Conservation (phyloP, 2,113 vertebrate genomes). For the Haliaeetus leucogaster region DNA sequence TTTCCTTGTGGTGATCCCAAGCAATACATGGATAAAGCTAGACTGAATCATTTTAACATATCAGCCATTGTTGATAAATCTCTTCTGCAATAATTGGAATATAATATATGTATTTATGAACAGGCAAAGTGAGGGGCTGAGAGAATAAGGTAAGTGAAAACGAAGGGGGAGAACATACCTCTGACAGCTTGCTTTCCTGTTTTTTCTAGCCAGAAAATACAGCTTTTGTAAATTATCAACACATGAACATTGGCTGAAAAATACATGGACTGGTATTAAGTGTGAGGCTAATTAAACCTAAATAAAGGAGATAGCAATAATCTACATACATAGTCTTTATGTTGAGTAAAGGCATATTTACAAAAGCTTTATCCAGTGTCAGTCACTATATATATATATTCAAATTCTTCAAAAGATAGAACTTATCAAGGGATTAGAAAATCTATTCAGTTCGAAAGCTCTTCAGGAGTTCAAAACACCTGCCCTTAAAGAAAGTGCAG, state of each 20-base stretch:
- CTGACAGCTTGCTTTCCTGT: background rate
- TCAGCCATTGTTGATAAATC: background rate
- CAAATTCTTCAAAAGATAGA: background rate
- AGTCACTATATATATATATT: background rate
- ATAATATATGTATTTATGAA: background rate
- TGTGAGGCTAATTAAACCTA: background rate
- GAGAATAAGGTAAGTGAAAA: background rate
- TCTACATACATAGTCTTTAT: background rate
- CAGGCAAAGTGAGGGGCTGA: background rate
- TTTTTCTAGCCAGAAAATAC: background rate
- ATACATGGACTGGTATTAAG: background rate
- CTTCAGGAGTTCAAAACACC: background rate
- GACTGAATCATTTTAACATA: accelerated
- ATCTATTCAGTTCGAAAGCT: background rate
- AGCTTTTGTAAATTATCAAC: background rate
- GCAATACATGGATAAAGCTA: background rate
- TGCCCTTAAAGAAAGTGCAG: background rate
- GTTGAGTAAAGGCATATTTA: background rate
- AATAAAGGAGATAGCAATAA: background rate
- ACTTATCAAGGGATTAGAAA: background rate
- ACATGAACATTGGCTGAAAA: background rate
- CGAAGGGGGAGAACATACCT: background rate
- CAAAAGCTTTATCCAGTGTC: background rate
- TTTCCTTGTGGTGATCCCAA: background rate
- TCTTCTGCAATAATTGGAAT: background rate